Evolutionary conservation across 2,888 invertebrate species (phyloP).

Genomic region (Campoletis raptor): DNA sequence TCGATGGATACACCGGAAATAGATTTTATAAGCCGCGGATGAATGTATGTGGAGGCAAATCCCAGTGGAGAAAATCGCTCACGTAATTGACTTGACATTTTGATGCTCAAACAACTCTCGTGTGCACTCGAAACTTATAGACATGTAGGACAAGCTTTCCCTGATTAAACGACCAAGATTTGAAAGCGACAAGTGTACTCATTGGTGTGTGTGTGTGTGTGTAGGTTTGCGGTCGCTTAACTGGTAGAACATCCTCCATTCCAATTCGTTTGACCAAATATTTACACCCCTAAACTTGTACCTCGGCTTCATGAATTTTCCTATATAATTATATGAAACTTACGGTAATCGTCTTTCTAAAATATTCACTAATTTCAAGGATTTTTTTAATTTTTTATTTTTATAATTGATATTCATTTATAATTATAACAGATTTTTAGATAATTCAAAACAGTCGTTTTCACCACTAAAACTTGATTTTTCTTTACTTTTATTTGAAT

Average conservation of each 20-base stretch:
- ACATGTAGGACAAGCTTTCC: slow-evolving; percentile 9
- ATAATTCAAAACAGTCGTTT: neutral
- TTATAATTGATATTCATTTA: neutral
- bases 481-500: too few relatives aligned
- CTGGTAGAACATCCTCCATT: neutral
- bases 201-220: neutral
- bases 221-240: neutral
- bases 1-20: slow-evolving; percentile 25
- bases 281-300: neutral
- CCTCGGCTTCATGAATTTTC: neutral
- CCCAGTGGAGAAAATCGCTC: slow-evolving; percentile 22
- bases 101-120: slow-evolving; percentile 33
- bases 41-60: neutral
- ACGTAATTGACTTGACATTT: slow-evolving; percentile 60
- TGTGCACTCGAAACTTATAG: slow-evolving; percentile 17
- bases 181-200: neutral
- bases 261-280: slow-evolving; percentile 1
- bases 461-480: neutral
- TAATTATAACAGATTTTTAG: neutral
- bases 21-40: slow-evolving; percentile 13
- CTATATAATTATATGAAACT: neutral
- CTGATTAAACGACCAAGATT: slow-evolving; percentile 22
- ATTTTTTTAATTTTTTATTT: too few relatives aligned
- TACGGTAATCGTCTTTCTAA: neutral
- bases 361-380: neutral